These are phyloP conservation scores for Noctuana brunneofusca DNA, from an alignment of 2,888 invertebrate genomes.

Conservation along the genomic window DNA sequence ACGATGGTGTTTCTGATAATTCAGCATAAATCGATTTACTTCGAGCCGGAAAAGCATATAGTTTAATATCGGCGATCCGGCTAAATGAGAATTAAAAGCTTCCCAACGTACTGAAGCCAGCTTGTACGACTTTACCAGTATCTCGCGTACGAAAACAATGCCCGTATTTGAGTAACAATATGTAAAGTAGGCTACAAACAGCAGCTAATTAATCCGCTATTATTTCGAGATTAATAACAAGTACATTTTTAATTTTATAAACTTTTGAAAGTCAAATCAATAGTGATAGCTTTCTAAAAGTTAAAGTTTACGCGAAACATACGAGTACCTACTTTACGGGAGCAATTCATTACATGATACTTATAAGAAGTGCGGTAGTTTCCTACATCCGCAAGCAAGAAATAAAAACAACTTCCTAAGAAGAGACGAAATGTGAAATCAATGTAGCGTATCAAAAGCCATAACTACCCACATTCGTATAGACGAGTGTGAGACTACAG, in stretches of 20 bases:
- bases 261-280: background rate
- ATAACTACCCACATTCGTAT: conserved; percentile 6
- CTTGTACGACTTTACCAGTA: conserved; percentile 13
- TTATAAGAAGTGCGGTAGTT: background rate
- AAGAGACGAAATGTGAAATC: conserved; percentile 16
- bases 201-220: conserved; percentile 12
- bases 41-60: conserved; percentile 50
- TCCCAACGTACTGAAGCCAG: conserved; percentile 20
- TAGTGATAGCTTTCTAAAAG: too few species aligned
- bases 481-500: conserved; percentile 7
- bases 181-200: conserved; percentile 15
- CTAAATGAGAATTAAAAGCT: conserved; percentile 49
- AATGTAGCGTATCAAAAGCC: conserved; percentile 29
- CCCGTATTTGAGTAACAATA: conserved; percentile 22
- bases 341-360: background rate
- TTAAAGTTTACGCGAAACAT: too few species aligned
- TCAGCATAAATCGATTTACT: conserved; percentile 60
- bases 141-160: conserved; percentile 23
- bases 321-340: background rate
- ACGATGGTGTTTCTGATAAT: conserved; percentile 61
- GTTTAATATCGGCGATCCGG: conserved; percentile 47
- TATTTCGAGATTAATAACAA: background rate
- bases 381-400: background rate
- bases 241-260: background rate
- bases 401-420: conserved; percentile 10